Conservation (phyloP, 1,140 invertebrate species). For the Philotrypesis tridentata region DNA sequence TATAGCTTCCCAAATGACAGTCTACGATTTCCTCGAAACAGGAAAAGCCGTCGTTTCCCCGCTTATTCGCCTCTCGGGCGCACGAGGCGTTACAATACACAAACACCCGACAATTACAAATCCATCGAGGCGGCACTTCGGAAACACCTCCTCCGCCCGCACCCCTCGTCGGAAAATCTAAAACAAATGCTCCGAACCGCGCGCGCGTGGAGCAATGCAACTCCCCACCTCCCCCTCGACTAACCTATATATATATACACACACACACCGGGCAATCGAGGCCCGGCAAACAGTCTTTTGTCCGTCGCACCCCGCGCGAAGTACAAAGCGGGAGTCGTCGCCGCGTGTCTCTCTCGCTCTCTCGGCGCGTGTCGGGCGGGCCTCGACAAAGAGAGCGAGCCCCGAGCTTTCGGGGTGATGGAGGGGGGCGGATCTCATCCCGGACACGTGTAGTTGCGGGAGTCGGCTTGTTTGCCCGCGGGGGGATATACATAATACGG, state of each 20-base stretch:
- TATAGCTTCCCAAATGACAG: neutral
- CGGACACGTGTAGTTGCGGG: conserved; percentile 40
- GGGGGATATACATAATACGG: neutral
- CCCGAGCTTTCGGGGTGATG: neutral
- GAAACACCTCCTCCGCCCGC: neutral
- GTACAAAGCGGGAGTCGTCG: neutral
- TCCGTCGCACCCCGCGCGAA: conserved; percentile 22
- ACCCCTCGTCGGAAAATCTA: neutral
- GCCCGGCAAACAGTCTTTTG: conserved; percentile 27
- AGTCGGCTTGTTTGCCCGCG: conserved; percentile 23
- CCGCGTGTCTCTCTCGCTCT: no score
- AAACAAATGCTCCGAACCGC: neutral
- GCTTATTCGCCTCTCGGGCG: no score
- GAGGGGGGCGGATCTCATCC: conserved; percentile 33
- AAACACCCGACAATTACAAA: neutral
- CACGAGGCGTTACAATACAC: neutral
- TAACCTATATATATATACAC: no score
- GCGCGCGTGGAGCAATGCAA: conserved; percentile 40
- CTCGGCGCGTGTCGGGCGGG: conserved; percentile 26
- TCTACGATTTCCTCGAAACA: neutral
- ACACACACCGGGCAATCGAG: conserved; percentile 49
- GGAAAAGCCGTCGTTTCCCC: no score
- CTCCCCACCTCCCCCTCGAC: no score
- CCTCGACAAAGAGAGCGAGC: neutral
- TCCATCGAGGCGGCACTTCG: neutral